Conservation (phyloP, 1,140 invertebrate species). For the Aplysia californica region DNA sequence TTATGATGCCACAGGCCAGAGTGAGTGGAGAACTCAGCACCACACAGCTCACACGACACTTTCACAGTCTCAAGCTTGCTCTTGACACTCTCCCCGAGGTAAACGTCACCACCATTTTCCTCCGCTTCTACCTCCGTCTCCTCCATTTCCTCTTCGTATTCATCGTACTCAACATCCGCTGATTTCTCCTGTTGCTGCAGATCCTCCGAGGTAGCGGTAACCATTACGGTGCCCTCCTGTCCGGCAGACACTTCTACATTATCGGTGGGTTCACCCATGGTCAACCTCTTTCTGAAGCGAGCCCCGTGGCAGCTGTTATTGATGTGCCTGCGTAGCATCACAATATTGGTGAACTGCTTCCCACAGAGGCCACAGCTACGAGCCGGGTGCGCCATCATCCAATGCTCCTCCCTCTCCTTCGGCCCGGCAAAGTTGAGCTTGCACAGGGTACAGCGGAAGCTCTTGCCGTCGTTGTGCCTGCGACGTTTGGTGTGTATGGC, state of each 20-base stretch:
- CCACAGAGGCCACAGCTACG: conserved; percentile 21
- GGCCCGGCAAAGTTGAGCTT: conserved; percentile 8
- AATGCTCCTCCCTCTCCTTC: conserved; percentile 19
- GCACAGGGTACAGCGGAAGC: conserved; percentile 21
- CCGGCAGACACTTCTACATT: not conserved
- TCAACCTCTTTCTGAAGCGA: conserved; percentile 2
- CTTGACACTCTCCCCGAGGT: too few relatives aligned
- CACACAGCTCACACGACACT: conserved; percentile 11
- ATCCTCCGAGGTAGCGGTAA: not conserved
- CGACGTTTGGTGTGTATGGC: conserved; percentile 21
- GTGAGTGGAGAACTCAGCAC: conserved; percentile 2
- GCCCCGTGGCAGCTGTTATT: conserved; percentile 21
- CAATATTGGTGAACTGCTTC: conserved; percentile 20
- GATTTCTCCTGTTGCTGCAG: not conserved
- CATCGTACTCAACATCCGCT: conserved; percentile 2
- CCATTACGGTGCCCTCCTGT: not conserved
- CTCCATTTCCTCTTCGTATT: conserved; percentile 15
- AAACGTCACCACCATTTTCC: too few relatives aligned
- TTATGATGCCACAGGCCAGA: conserved; percentile 21
- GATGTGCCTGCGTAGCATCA: conserved; percentile 21
- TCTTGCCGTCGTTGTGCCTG: conserved; percentile 17
- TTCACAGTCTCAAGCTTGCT: conserved; percentile 12
- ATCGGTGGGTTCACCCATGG: not conserved
- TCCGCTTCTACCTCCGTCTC: not conserved
- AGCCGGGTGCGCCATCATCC: conserved; percentile 18